Base-by-base conservation (phyloP, 2,113 vertebrate species). In the Hypocryptadius cinnamomeus region DNA sequence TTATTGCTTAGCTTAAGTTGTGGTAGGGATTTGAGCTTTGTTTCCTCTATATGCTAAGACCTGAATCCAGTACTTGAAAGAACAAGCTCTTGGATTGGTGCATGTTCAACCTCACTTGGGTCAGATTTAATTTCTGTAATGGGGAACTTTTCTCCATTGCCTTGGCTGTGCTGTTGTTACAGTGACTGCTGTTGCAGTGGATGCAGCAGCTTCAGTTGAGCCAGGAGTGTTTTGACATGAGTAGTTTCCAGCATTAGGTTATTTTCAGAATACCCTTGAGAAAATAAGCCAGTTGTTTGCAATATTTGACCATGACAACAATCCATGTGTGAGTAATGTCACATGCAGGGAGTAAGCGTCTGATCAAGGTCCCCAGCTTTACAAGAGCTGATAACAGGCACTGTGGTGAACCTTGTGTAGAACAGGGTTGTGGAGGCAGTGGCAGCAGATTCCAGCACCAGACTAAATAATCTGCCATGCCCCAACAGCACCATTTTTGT, bases 301-400 rank as follows among this genome's bases (percentile, higher is more conserved):
- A 54, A 23, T 47, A 35, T 24, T 72, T 95, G 78, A 47, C 40
- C 10, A 2, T 50, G 48, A 28, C 3, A 3, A 33, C 47, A 69
- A 10, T 53, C 90, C 6, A 1, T 10, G n/a, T 79, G 53, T 0
- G 0, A 1, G 31, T 44, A 10, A 40, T 89, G 4, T 57, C 18
- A 4, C 2, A 4, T 70, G 59, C 74, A 61, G 45, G 44, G 47
- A 63, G 13, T 71, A 45, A 81, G 42, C 40, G 40, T 87, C 74
- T 54, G 24, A 40, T 83, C 84, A 83, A 94, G 87, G 79, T 92
- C 74, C 60, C 14, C 28, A n/a, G 44, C 50, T 79, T 77, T 33
- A 50, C n/a, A 66, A 2, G 15, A 56, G 42, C 60, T 56, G 74
- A 63, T 94, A 94, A 68, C 35, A 44, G 66, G 30, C 33, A 7